These are phyloP conservation scores for Conger conger DNA, from an alignment of 2,113 vertebrate genomes.

Conservation along the genomic window DNA sequence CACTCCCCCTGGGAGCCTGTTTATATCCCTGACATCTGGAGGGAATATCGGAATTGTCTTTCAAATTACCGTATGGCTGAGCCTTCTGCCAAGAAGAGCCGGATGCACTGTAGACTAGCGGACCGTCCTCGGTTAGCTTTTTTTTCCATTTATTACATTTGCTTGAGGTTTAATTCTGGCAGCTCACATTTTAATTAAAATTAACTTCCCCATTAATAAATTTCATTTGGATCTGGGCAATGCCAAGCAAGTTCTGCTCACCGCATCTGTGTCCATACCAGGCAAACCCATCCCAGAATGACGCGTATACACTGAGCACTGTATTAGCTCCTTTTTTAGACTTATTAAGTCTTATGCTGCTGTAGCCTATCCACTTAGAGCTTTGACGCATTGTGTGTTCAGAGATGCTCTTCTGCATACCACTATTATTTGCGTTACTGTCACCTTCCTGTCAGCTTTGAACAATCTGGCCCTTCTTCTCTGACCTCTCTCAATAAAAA, in stretches of 20 bases:
- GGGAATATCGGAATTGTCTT: conserved; percentile 44
- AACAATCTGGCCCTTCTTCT: too few species aligned
- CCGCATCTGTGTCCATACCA: conserved; percentile 40
- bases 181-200: conserved; percentile 66
- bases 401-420: too few species aligned
- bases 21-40: conserved; percentile 53
- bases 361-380: too few species aligned
- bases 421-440: too few species aligned
- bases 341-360: too few species aligned
- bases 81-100: conserved; percentile 51
- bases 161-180: conserved; percentile 62
- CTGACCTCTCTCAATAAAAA: too few species aligned
- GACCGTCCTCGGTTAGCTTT: background rate
- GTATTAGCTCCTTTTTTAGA: too few species aligned
- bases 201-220: conserved; percentile 59
- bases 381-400: too few species aligned
- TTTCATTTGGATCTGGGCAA: conserved; percentile 66
- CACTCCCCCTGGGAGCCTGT: conserved; percentile 14
- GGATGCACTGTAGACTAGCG: conserved; percentile 56
- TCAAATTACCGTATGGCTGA: conserved; percentile 45
- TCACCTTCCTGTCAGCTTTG: too few species aligned
- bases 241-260: conserved; percentile 53
- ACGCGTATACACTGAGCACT: background rate
- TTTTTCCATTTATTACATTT: conserved; percentile 65
- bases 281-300: background rate